Base-by-base conservation (phyloP, 2,797 vertebrate genomes). In the Avahi laniger region DNA sequence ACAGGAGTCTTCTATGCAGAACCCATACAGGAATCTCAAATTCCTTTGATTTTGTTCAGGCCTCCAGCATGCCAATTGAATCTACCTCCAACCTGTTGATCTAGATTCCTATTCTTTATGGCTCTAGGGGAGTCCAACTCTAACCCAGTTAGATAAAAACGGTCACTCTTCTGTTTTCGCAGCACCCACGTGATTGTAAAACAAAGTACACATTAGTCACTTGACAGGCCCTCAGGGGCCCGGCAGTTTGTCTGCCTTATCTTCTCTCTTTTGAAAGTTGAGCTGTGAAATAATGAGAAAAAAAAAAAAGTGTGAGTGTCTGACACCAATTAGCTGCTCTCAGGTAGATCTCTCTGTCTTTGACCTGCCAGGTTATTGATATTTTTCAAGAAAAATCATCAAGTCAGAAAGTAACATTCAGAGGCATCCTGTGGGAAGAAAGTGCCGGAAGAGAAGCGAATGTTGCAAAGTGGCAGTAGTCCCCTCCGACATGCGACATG, bases 61-160 rank as follows among this genome's bases (percentile, higher is more conserved):
- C 72, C 24, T 65, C 46, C 43, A 78, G 43, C n/a, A 78, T 61
- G 96, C 91, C 43, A 4, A 1, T 2, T 24, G 76, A 84, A 92
- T 65, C 67, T 63, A 75, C 28, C 30, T 92, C 48, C 65, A 65
- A 72, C 69, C 30, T 63, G 70, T 92, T 63, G 5, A 38, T 48
- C 38, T 65, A 24, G 50, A 73, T 73, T 85, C 41, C 7, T 78
- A 52, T 46, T 57, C 48, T 59, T 54, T 78, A 33, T 63, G 14
- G 30, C 26, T 54, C 89, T 38, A 7, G 28, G 73, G 73, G 73
- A 93, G 20, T 35, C 69, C 41, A 63, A 18, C 76, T 78, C 48
- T 79, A 87, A 72, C 17, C 63, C 94, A 97, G 84, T 87, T 95
- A 94, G 35, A 92, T 89, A 78, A 93, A 93, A 95, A 76, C 14